phyloP scores from a whole-genome alignment of 1,140 invertebrate species.

The Atta cephalotes region DNA sequence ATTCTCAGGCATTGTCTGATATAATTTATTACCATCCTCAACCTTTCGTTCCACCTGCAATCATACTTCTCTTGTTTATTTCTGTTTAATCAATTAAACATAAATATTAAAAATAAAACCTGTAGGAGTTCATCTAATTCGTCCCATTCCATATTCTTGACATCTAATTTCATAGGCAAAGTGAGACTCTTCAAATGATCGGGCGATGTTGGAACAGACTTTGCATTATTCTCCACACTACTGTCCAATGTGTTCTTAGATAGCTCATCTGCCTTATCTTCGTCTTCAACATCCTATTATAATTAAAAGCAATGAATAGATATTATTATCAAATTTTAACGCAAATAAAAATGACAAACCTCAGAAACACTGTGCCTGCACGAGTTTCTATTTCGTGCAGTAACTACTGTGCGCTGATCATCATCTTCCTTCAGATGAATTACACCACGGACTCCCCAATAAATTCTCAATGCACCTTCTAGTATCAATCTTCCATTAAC shows the following conservation, averaged over 20 bases:
- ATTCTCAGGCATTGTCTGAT: slow-evolving; percentile 91
- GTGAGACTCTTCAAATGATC: slow-evolving; percentile 88
- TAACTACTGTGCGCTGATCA: slow-evolving; percentile 92
- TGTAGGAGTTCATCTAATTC: slow-evolving; percentile 90
- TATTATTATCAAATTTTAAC: neutral
- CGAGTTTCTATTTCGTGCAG: slow-evolving; percentile 90
- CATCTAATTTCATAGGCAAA: slow-evolving; percentile 90
- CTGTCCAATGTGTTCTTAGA: slow-evolving; percentile 76
- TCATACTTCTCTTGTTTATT: neutral
- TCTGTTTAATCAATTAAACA: neutral
- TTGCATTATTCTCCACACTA: slow-evolving; percentile 77
- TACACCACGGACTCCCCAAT: slow-evolving; percentile 94
- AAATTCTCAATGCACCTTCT: slow-evolving; percentile 93
- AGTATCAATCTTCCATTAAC: slow-evolving; percentile 92
- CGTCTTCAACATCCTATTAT: slow-evolving; percentile 76
- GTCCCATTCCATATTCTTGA: slow-evolving; percentile 90
- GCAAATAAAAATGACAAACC: slow-evolving; percentile 64
- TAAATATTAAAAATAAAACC: slow-evolving; percentile 76
- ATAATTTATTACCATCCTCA: slow-evolving; percentile 89
- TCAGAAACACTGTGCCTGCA: slow-evolving; percentile 86
- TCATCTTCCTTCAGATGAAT: slow-evolving; percentile 96
- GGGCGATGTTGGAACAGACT: slow-evolving; percentile 84
- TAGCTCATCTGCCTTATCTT: slow-evolving; percentile 76
- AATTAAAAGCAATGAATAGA: slow-evolving; percentile 47
- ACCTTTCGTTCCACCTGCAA: slow-evolving; percentile 88